Conservation (phyloP, 2,113 vertebrate genomes). For the Mus musculus region GRCm39 chr11:24493001-24493500, state of each 20-base stretch:
- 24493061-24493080: neutral
- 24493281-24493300: neutral
- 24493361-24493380: neutral
- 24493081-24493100: neutral
- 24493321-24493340: neutral
- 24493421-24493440: neutral
- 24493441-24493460: neutral
- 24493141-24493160: neutral
- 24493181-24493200: neutral
- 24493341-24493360: neutral
- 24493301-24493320: neutral
- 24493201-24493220: neutral
- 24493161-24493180: neutral
- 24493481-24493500: neutral
- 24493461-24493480: neutral
- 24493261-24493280: constrained; percentile 16
- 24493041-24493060: neutral
- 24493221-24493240: neutral
- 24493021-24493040: constrained; percentile 10
- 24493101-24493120: neutral
- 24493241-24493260: neutral
- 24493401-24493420: constrained; percentile 1
- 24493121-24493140: neutral
- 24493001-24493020: neutral
- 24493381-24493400: constrained; percentile 17